A percentile compares a stretch with the other conserved stretches of the same genome.
Evolutionary conservation across 30 jellyfish, hydroid and myxozoan species (phyloP).

Genomic region (Rhopilema esculentum): DNA sequence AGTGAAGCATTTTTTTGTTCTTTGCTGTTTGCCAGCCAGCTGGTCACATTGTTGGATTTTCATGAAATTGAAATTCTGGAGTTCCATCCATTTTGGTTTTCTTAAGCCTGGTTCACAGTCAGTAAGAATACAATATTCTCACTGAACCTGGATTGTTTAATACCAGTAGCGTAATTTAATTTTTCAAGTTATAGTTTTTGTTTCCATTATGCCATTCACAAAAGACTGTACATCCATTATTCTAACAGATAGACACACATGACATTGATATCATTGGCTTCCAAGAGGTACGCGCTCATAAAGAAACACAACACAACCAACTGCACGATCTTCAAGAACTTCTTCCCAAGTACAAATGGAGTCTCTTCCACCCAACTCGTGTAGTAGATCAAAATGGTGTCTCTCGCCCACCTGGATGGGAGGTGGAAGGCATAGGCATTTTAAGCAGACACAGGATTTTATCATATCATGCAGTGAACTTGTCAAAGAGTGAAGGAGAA

Average conservation of each 20-base stretch:
- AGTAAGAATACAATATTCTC: too few relatives aligned
- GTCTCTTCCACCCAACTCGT: conserved; percentile 64
- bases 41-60: too few relatives aligned
- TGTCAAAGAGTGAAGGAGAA: conserved; percentile 35
- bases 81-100: too few relatives aligned
- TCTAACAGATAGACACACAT: conserved; percentile 41
- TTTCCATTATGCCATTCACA: too few relatives aligned
- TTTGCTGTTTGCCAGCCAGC: too few relatives aligned
- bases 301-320: conserved; percentile 60
- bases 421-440: conserved; percentile 83
- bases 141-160: too few relatives aligned
- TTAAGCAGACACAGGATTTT: conserved; percentile 69
- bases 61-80: too few relatives aligned
- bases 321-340: conserved; percentile 80
- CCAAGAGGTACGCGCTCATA: conserved; percentile 88
- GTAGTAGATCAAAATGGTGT: conserved; percentile 11
- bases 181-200: too few relatives aligned
- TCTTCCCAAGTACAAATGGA: conserved; percentile 67
- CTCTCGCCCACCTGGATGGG: conserved; percentile 89
- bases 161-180: too few relatives aligned
- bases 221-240: not conserved
- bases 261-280: conserved; percentile 80
- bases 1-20: too few relatives aligned
- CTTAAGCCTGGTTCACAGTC: too few relatives aligned
- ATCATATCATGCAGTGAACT: conserved; percentile 54